Evolutionary conservation across 2,888 invertebrate genomes (phyloP).

Genomic region (Macropis europaea): DNA sequence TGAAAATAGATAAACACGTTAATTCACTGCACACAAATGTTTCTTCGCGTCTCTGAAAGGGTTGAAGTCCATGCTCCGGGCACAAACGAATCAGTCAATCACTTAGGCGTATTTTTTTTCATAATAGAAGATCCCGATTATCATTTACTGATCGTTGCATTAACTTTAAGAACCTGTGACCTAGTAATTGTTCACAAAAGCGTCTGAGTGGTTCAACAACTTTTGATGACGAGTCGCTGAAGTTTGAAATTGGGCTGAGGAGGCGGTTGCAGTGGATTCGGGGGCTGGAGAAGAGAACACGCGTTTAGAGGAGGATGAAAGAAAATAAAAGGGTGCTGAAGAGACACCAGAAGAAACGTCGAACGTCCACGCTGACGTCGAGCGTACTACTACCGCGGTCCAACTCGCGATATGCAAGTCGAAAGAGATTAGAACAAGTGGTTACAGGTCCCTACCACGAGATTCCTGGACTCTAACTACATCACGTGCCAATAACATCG

Average conservation of each 20-base stretch:
- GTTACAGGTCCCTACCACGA: constrained; percentile 64
- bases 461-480: constrained; percentile 33
- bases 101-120: too few species aligned
- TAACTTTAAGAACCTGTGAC: too few species aligned
- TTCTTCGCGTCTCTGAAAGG: background rate
- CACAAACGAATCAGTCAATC: background rate
- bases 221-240: too few species aligned
- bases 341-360: constrained; percentile 12
- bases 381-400: constrained; percentile 59
- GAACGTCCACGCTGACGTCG: constrained; percentile 58
- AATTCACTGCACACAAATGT: constrained; percentile 13
- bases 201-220: background rate
- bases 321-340: background rate
- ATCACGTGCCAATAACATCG: constrained; percentile 16
- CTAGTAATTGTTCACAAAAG: too few species aligned
- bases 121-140: too few species aligned
- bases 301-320: background rate
- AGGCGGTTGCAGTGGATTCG: too few species aligned
- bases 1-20: background rate
- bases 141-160: too few species aligned
- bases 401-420: constrained; percentile 54
- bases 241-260: background rate
- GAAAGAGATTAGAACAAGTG: constrained; percentile 62
- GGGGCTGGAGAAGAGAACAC: too few species aligned
- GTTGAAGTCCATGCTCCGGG: background rate